Conservation (phyloP, 1,140 invertebrate genomes). For the Achroia grisella region DNA sequence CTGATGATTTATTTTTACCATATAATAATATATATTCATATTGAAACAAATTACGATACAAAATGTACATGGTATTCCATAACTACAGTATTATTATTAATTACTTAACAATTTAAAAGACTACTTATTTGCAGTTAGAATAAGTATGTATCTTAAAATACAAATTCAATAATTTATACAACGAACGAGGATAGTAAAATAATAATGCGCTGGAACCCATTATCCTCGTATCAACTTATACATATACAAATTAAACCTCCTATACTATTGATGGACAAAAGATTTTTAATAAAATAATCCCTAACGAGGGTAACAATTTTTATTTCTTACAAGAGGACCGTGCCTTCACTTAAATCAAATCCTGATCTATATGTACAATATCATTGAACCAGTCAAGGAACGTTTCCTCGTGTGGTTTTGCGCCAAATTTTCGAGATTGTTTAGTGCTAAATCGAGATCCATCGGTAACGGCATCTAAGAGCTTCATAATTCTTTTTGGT, state of each 20-base stretch:
- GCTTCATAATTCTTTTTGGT: conserved; percentile 66
- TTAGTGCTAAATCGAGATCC: conserved; percentile 65
- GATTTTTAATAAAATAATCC: conserved; percentile 42
- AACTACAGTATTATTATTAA: conserved; percentile 64
- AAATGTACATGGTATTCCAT: conserved; percentile 67
- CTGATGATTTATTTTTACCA: conserved; percentile 72
- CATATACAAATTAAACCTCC: conserved; percentile 35
- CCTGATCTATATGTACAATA: conserved; percentile 44
- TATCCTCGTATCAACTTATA: conserved; percentile 41
- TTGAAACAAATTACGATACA: conserved; percentile 70
- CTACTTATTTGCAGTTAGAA: conserved; percentile 67
- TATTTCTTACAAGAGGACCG: conserved; percentile 31
- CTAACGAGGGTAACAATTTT: conserved; percentile 23
- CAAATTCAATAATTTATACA: conserved; percentile 68
- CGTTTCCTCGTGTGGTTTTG: conserved; percentile 58
- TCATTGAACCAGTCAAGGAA: conserved; percentile 27
- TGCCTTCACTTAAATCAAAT: conserved; percentile 36
- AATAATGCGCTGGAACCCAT: conserved; percentile 17
- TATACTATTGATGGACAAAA: conserved; percentile 46
- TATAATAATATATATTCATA: conserved; percentile 72
- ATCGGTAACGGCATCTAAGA: conserved; percentile 68
- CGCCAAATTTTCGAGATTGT: conserved; percentile 51
- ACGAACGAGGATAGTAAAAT: conserved; percentile 34
- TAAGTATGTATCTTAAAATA: conserved; percentile 48
- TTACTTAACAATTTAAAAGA: conserved; percentile 66